phyloP scores from a whole-genome alignment of 2,113 vertebrate genomes.

The Percina caprodes region DNA sequence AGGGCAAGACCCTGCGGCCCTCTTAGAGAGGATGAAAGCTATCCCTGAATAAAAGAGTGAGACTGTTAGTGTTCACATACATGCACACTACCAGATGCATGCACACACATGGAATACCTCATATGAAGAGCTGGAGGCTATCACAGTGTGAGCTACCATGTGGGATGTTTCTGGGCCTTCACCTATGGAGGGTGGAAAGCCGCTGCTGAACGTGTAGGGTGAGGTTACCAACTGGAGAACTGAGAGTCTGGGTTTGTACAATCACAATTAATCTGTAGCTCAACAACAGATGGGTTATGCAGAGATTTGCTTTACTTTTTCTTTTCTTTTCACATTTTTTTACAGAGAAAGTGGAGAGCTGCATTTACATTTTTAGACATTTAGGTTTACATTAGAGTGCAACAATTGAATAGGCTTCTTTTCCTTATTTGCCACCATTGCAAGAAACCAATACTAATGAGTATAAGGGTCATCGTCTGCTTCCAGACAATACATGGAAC shows the following conservation, averaged over 20 bases:
- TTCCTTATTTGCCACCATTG: slow-evolving; percentile 34
- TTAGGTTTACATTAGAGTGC: slow-evolving; percentile 12
- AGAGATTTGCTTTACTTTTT: slow-evolving; percentile 1
- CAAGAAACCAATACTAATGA: slow-evolving; percentile 45
- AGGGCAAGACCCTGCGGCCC: slow-evolving; percentile 79
- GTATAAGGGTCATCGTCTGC: slow-evolving; percentile 38
- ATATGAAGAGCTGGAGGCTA: slow-evolving; percentile 90
- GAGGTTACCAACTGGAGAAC: slow-evolving; percentile 49
- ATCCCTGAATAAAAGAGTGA: slow-evolving; percentile 85
- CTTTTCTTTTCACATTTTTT: neutral
- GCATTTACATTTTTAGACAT: slow-evolving; percentile 13
- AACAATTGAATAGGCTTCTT: slow-evolving; percentile 14
- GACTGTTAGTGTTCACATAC: slow-evolving; percentile 89
- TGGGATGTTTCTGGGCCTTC: slow-evolving; percentile 78
- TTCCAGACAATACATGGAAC: slow-evolving; percentile 46
- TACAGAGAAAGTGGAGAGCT: neutral
- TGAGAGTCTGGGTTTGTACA: slow-evolving; percentile 13
- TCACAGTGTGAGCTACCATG: slow-evolving; percentile 85
- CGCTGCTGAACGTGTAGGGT: slow-evolving; percentile 74
- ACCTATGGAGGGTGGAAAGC: slow-evolving; percentile 79
- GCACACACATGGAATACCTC: slow-evolving; percentile 62
- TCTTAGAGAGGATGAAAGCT: slow-evolving; percentile 85
- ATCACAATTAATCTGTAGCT: slow-evolving; percentile 25
- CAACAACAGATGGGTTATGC: neutral
- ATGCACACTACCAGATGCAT: slow-evolving; percentile 40